These are phyloP conservation scores for Acanthosepion lycidas DNA, from an alignment of 2,888 invertebrate genomes.

Conservation along the genomic window DNA sequence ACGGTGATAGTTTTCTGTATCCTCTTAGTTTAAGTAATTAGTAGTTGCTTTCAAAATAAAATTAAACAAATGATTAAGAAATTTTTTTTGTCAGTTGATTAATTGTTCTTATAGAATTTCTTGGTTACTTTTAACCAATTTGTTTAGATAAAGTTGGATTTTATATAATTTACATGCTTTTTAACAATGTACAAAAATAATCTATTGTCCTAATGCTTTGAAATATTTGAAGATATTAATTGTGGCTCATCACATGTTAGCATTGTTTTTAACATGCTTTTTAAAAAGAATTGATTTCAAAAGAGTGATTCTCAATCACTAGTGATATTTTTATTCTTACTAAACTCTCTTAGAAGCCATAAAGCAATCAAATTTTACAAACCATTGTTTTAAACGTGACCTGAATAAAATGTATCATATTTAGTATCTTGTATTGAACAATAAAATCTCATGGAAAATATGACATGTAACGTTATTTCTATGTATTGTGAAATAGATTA, in stretches of 20 bases:
- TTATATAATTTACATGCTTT: not conserved
- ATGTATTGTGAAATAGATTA: not conserved
- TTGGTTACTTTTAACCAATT: not conserved
- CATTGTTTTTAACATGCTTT: not conserved
- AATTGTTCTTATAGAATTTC: not conserved
- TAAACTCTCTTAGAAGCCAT: not conserved
- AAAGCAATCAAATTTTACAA: not conserved
- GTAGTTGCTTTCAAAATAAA: not conserved
- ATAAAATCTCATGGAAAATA: not conserved
- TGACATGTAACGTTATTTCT: not conserved
- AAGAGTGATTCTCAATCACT: not conserved
- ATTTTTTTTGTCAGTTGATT: not conserved
- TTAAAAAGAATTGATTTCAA: not conserved
- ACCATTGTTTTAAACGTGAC: not conserved
- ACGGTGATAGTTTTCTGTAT: too few relatives aligned
- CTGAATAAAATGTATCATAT: not conserved
- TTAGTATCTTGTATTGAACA: not conserved
- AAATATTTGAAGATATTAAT: not conserved
- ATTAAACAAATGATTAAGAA: not conserved
- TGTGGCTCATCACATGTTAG: not conserved
- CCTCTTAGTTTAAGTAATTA: not conserved
- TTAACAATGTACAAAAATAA: constrained; percentile 2
- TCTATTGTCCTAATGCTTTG: not conserved
- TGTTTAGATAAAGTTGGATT: not conserved
- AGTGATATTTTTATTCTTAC: constrained; percentile 11